Conservation (phyloP, 35 echinoderm and acorn worm species). For the Strongylocentrotus purpuratus region DNA sequence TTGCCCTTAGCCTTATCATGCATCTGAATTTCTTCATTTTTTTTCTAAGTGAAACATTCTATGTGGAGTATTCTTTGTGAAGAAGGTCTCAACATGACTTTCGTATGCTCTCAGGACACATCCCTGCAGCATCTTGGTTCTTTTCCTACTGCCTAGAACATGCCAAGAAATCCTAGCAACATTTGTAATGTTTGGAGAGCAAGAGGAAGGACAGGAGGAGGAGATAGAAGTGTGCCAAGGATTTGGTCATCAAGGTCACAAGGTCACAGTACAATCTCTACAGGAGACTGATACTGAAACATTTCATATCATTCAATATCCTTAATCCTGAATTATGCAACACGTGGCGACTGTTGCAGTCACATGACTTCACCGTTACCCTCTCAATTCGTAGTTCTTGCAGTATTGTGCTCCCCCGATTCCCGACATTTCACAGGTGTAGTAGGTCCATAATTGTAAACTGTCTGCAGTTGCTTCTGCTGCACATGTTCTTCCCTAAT, state of each 20-base stretch:
- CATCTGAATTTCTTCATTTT: too few relatives aligned
- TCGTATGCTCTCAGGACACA: not conserved
- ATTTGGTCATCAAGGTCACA: not conserved
- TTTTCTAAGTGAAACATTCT: too few relatives aligned
- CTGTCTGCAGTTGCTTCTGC: not conserved
- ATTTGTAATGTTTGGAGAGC: not conserved
- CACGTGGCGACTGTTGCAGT: not conserved
- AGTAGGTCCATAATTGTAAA: not conserved
- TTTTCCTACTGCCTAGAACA: not conserved
- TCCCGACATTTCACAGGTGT: not conserved
- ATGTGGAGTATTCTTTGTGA: too few relatives aligned
- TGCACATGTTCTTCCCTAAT: conserved; percentile 21
- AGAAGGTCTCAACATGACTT: not conserved
- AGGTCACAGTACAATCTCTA: not conserved
- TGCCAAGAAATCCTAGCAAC: conserved; percentile 9
- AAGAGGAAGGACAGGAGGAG: not conserved
- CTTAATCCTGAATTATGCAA: conserved; percentile 38
- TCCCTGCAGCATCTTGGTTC: not conserved
- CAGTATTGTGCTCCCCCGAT: not conserved
- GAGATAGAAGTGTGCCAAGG: not conserved
- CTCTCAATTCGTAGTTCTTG: not conserved
- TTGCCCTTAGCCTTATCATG: too few relatives aligned
- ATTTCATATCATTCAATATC: conserved; percentile 1
- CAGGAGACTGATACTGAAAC: not conserved
- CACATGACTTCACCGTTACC: not conserved